Conservation (phyloP, 2,797 vertebrate species). For the Sebastes variabilis region DNA sequence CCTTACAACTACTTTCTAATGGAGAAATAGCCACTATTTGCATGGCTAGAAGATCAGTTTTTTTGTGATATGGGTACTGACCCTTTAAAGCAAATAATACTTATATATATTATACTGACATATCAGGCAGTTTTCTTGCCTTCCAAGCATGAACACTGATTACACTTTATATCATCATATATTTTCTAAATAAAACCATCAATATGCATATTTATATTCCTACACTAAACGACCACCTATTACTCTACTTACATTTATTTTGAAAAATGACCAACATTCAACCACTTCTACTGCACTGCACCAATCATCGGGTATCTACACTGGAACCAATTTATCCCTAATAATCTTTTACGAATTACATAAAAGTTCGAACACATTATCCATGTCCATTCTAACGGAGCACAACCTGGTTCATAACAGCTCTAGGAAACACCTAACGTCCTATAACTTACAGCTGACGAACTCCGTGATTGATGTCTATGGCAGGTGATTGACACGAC, state of each 20-base stretch:
- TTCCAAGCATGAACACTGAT: not conserved
- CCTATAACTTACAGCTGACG: conserved; percentile 86
- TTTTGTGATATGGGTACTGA: not conserved
- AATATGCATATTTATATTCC: not conserved
- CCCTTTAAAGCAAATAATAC: not conserved
- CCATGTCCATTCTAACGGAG: not conserved
- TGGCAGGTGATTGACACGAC: conserved; percentile 96
- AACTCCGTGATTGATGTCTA: conserved; percentile 89
- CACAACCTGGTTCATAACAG: conserved; percentile 6
- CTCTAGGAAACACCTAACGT: conserved; percentile 4
- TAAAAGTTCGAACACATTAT: not conserved
- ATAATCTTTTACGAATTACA: not conserved
- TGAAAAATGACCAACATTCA: not conserved
- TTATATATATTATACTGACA: not conserved
- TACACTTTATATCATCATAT: not conserved
- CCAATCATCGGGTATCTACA: not conserved
- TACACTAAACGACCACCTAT: not conserved
- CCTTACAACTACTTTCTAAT: not conserved
- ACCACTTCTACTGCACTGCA: not conserved
- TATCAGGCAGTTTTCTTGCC: not conserved
- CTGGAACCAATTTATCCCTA: not conserved
- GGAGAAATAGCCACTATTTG: not conserved
- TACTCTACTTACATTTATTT: not conserved
- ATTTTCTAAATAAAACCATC: not conserved
- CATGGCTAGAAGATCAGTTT: not conserved